Evolutionary conservation across 37 sponge, comb jelly and placozoan genomes (phyloP), one percentile per base, ranked within the genome.

Genomic region (Axinella damicornis): DNA sequence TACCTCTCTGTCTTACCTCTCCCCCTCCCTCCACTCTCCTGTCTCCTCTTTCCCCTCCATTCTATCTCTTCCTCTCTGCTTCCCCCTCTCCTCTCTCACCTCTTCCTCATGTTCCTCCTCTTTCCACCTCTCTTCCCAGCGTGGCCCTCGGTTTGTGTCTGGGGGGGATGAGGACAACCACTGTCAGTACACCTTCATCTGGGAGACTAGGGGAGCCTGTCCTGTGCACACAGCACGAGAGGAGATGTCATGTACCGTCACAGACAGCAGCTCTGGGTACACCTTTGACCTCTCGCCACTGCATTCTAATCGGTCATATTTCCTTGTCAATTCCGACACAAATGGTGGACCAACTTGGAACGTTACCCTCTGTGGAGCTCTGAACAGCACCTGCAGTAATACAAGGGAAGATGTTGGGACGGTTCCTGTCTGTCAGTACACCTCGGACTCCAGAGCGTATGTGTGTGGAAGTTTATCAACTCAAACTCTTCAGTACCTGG

Each of bases 121-220:
- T 61, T 5, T 14, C 25, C 27, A 2, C 27, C 13, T 9, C 4
- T 15, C 46, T 16, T 6, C 37, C 5, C 33, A 89, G 90, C 24
- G 62, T 0, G 80, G 80, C 0, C 90, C 90, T 54, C 65, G 30
- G 24, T 82, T 63, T 52, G 53, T 69, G 32, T 83, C 84, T 65
- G 90, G 90, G 22, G 90, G 90, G 32, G 67, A 83, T 32, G 73
- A 35, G 33, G 74, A 30, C 24, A 79, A 78, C 72, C 80, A 69
- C 17, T 91, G 87, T 40, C 55, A 81, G 22, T 86, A 86, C 71
- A 38, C 65, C 77, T 93, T 93, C 78, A 56, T 39, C 14, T 93
- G 94, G 94, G 81, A 76, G 46, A 89, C 90, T 6, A 53, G 60
- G 17, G 69, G 37, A 18, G 94, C 87, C 35, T 93, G 94, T 55